Percentiles rank a stretch among this genome's conserved stretches.
Conservation (phyloP, 2,797 vertebrate genomes). For the Chanos chanos region DNA sequence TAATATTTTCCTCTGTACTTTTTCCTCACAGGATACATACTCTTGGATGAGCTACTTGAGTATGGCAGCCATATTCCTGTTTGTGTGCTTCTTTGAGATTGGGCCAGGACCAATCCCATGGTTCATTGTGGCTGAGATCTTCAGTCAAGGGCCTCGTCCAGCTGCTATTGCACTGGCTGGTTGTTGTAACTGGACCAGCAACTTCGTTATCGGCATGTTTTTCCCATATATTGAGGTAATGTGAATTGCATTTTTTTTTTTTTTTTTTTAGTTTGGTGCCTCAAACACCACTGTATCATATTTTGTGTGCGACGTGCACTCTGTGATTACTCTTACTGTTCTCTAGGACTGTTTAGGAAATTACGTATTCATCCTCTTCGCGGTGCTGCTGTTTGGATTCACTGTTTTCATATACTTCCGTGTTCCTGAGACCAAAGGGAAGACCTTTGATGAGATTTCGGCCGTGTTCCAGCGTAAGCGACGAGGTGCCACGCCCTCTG, state of each 20-base stretch:
- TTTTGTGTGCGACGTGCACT: no score
- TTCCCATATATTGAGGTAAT: constrained; percentile 88
- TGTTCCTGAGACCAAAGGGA: constrained; percentile 94
- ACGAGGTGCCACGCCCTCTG: constrained; percentile 12
- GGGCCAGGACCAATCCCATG: constrained; percentile 96
- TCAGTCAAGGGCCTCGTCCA: constrained; percentile 93
- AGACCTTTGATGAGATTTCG: constrained; percentile 88
- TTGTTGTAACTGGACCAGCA: constrained; percentile 94
- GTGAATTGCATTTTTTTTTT: not conserved
- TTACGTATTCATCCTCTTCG: constrained; percentile 88
- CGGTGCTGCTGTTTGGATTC: constrained; percentile 78
- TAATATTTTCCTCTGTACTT: no score
- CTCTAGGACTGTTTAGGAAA: constrained; percentile 40
- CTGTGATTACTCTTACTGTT: no score
- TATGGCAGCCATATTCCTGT: constrained; percentile 89
- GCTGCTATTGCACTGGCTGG: constrained; percentile 87
- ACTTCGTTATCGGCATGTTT: constrained; percentile 89
- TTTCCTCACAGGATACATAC: constrained; percentile 65
- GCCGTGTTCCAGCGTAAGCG: constrained; percentile 78
- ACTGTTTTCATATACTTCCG: constrained; percentile 81
- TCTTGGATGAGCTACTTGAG: constrained; percentile 93
- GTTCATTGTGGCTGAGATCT: constrained; percentile 98
- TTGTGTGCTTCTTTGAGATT: constrained; percentile 95
- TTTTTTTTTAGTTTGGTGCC: no score
- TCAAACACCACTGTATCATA: no score